Percentiles rank a stretch among this genome's conserved stretches.
Evolutionary conservation across 2,888 invertebrate species (phyloP).

Genomic region (Drepana falcataria): DNA sequence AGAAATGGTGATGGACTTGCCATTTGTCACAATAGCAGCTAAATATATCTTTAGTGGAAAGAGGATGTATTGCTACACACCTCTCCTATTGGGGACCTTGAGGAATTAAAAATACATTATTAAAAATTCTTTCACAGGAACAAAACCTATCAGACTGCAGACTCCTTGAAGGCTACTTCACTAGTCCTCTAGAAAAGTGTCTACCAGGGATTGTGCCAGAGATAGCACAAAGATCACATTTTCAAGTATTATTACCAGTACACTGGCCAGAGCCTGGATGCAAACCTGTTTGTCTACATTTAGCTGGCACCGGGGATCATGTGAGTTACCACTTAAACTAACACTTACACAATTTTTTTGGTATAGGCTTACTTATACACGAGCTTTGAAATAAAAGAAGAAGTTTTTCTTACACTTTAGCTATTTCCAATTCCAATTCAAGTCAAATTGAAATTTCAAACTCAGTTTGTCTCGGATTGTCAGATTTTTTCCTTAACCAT

Average conservation of each 20-base stretch:
- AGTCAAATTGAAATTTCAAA: too few relatives aligned
- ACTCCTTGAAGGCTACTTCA: constrained; percentile 91
- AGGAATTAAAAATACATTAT: neutral
- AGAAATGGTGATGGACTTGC: too few relatives aligned
- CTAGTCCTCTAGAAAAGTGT: constrained; percentile 88
- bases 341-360: neutral
- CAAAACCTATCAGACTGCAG: constrained; percentile 85
- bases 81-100: too few relatives aligned
- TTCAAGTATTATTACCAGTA: constrained; percentile 87
- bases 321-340: constrained; percentile 72
- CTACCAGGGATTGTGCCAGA: constrained; percentile 92
- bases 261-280: constrained; percentile 85
- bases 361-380: neutral
- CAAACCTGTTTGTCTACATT: constrained; percentile 93
- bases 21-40: too few relatives aligned
- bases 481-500: too few relatives aligned
- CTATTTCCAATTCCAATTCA: too few relatives aligned
- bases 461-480: too few relatives aligned
- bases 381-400: too few relatives aligned
- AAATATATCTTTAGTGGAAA: too few relatives aligned
- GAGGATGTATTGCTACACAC: too few relatives aligned
- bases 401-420: too few relatives aligned
- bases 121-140: constrained; percentile 72
- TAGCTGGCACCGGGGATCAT: constrained; percentile 99
- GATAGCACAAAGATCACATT: constrained; percentile 89